Evolutionary conservation across 2,113 vertebrate genomes (phyloP), one percentile per base, ranked within the genome.

Genomic region (Ornithorhynchus anatinus): DNA sequence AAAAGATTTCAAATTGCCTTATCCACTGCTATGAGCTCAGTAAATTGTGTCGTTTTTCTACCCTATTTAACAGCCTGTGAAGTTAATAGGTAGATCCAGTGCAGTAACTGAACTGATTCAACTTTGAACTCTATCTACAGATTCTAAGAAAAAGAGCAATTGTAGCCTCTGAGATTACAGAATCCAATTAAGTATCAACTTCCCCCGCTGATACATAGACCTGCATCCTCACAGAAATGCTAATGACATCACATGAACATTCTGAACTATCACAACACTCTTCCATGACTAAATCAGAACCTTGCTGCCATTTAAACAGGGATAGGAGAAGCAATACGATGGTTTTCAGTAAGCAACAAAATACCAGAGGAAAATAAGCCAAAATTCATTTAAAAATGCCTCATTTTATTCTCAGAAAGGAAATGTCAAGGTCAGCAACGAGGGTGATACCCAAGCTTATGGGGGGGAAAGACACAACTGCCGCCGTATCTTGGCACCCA

Each of bases 161-260:
- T 50, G 43, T 61, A 1, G 7, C 31, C 37, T 75, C 62, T 53
- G 74, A 81, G 66, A 79, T 56, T 69, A 69, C 78, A 70, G 77
- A 84, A 84, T 84, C 80, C 70, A 88, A 85, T 85, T 85, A 85
- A 85, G 62, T 62, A 67, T 68, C 44, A 65, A 48, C 75, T 72
- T 70, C 57, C 50, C 80, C 86, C 70, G 78, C 83, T 81, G 81
- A 54, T 82, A 80, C 48, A 79, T 51, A 81, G 83, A 64, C 64
- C 70, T 50, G 58, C 39, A 67, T 67, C 69, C 75, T 77, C 42
- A 59, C 56, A 73, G 38, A 64, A 63, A 81, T 60, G 59, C 72
- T 73, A 72, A 72, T 10, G 7, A 40, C 56, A 57, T 32, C 22
- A 19, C 69, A 64, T 70, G 67, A 75, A 58, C 63, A 70, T 13